These are phyloP conservation scores for Palloptera scutellata DNA, from an alignment of 2,888 invertebrate species.

Conservation along the genomic window DNA sequence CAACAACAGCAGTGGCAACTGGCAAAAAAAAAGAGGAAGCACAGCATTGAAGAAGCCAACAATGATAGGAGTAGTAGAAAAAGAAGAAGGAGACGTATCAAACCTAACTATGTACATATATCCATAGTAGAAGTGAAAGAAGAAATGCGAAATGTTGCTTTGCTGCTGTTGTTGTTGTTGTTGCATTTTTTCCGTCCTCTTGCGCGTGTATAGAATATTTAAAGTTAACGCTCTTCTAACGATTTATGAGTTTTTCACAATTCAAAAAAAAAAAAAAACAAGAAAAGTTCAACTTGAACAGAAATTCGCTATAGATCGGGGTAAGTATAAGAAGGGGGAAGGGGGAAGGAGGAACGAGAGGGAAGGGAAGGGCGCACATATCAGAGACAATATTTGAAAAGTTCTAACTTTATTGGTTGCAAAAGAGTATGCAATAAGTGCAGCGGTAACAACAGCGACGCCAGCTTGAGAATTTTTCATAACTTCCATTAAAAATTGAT, in stretches of 20 bases:
- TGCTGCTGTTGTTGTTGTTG: conserved; percentile 26
- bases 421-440: background rate
- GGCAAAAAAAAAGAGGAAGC: background rate
- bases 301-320: background rate
- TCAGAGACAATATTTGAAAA: conserved; percentile 17
- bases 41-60: background rate
- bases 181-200: conserved; percentile 9
- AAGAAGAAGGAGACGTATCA: background rate
- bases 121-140: no score
- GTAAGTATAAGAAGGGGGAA: background rate
- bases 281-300: conserved; percentile 25
- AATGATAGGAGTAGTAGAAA: background rate
- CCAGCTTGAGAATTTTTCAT: background rate
- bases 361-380: background rate
- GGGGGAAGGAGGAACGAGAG: background rate
- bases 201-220: conserved; percentile 28
- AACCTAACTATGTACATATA: no score
- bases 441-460: background rate
- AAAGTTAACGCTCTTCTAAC: conserved; percentile 7
- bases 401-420: conserved; percentile 10
- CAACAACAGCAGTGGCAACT: background rate
- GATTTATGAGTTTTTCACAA: conserved; percentile 8
- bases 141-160: background rate
- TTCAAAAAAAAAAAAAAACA: background rate
- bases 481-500: background rate